Base-by-base conservation (phyloP, 2,797 vertebrate species). In the Amblyopsis hoosieri region DNA sequence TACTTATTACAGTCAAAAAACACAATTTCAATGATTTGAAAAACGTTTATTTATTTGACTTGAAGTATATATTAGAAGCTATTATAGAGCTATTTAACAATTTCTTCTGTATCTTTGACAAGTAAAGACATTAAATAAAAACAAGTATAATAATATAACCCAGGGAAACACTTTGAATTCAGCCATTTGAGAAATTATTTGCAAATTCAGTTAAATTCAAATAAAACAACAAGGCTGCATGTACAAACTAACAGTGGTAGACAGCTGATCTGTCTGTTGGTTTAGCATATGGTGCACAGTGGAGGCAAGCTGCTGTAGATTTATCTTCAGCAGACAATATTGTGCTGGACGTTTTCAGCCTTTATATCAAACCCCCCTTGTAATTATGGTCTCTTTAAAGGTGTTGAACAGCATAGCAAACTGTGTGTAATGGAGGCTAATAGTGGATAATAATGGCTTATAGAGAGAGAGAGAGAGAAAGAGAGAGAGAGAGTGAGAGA, bases 331-430 rank as follows among this genome's bases (percentile, higher is more conserved):
- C 87, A 83, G 64, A 63, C 57, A 56, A 69, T 81, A 85, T 87
- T 78, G 81, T 83, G 65, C 75, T 29, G 75, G 84, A 75, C 66
- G 19, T 79, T 84, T 83, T 61, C 49, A 79, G 80, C 64, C 66
- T 73, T 84, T 85, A 66, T 49, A 75, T 78, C 72, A 72, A 72
- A 19, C 55, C 59, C 79, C 78, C 37, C 72, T 75, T 85, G 80
- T 84, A 88, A 89, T 90, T 85, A 87, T 67, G 74, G 74, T 65
- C 50, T 55, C 74, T 84, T 87, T 75, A 85, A 80, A 86, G 78
- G 82, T 50, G 65, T 80, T 73, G 78, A 86, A 82, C 79, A 76
- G 72, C 56, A 69, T 72, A 74, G 71, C 79, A 82, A 75, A 78
- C 84, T 75, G 76, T 72, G 81, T 62, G 57, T 84, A 82, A 86